Evolutionary conservation across 2,113 vertebrate genomes (phyloP).

Genomic region (Etia nguti): DNA sequence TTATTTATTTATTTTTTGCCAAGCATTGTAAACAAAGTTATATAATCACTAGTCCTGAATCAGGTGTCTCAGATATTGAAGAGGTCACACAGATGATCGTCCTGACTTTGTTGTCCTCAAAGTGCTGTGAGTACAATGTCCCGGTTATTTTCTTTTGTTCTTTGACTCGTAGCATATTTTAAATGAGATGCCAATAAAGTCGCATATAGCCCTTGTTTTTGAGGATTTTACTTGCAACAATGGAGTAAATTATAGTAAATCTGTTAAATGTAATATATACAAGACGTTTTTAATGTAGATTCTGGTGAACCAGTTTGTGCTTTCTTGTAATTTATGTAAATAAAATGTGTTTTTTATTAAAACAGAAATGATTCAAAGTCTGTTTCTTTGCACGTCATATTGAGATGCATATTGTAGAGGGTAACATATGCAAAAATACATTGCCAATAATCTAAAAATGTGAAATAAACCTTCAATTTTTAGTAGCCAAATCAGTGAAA

Average conservation of each 20-base stretch:
- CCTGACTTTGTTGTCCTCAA: slow-evolving; percentile 74
- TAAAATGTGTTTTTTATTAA: slow-evolving; percentile 83
- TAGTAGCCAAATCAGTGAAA: not conserved
- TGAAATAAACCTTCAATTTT: not conserved
- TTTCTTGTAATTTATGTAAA: slow-evolving; percentile 87
- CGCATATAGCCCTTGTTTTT: slow-evolving; percentile 69
- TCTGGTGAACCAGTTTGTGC: slow-evolving; percentile 81
- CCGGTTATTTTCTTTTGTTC: slow-evolving; percentile 60
- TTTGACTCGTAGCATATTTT: slow-evolving; percentile 67
- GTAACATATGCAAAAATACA: not conserved
- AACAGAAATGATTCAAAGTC: slow-evolving; percentile 19
- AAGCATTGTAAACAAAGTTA: slow-evolving; percentile 63
- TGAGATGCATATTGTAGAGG: not conserved
- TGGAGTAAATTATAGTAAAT: slow-evolving; percentile 75
- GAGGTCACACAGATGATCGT: slow-evolving; percentile 60
- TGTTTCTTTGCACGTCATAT: not conserved
- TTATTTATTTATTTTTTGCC: slow-evolving; percentile 17
- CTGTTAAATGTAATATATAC: slow-evolving; percentile 78
- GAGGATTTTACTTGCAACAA: slow-evolving; percentile 71
- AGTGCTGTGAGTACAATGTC: slow-evolving; percentile 79
- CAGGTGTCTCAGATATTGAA: slow-evolving; percentile 71
- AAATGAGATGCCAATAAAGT: slow-evolving; percentile 63
- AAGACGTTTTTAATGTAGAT: slow-evolving; percentile 78
- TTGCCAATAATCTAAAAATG: not conserved
- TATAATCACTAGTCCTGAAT: slow-evolving; percentile 71